A percentile compares a stretch with the other conserved stretches of the same genome.
These are phyloP conservation scores for Dioctria linearis DNA, from an alignment of 2,888 invertebrate species.

Conservation along the genomic window DNA sequence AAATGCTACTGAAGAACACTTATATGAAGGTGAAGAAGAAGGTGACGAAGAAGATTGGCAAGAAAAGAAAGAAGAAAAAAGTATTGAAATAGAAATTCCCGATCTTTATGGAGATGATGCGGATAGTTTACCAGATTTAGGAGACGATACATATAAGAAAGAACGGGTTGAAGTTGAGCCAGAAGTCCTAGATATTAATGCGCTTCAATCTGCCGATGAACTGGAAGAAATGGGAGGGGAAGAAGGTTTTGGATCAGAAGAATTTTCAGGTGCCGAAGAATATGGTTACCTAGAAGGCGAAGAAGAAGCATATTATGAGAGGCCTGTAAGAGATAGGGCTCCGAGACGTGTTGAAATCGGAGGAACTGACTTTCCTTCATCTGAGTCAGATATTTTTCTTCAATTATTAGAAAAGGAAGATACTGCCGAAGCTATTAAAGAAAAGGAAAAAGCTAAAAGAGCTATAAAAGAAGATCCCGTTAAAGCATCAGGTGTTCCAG, in stretches of 20 bases:
- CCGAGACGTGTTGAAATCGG: not conserved
- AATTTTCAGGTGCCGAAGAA: not conserved
- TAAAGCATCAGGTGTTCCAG: not conserved
- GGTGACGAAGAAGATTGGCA: not conserved
- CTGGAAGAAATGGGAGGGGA: not conserved
- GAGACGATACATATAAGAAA: not conserved
- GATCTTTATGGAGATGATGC: not conserved
- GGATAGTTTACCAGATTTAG: not conserved
- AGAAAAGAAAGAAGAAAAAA: not conserved
- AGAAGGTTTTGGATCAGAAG: not conserved
- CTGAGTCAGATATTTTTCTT: not conserved
- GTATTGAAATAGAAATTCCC: slow-evolving; percentile 6
- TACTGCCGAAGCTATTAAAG: not conserved
- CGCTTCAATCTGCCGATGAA: not conserved
- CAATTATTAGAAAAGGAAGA: not conserved
- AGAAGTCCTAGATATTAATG: not conserved
- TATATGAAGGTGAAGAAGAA: not conserved
- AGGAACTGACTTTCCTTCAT: not conserved
- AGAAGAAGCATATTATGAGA: not conserved
- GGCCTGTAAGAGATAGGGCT: not conserved
- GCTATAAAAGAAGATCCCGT: not conserved
- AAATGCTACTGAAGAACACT: not conserved
- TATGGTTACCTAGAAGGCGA: not conserved
- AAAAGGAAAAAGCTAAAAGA: not conserved
- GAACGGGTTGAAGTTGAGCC: not conserved